Conservation (phyloP, 1,140 invertebrate species). For the Hydropsyche tenuis region DNA sequence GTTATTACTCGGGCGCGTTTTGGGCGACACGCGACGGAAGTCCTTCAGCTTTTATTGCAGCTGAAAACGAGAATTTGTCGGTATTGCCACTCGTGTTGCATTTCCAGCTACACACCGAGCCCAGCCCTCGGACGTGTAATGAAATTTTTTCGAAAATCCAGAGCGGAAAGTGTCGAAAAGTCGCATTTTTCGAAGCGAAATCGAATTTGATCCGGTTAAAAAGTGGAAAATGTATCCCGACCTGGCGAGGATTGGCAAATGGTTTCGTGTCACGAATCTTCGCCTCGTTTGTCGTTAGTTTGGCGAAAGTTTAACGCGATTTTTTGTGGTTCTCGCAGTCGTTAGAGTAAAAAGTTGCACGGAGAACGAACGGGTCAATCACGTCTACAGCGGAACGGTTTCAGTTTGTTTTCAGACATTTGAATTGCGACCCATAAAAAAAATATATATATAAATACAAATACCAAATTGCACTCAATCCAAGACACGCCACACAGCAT, state of each 20-base stretch:
- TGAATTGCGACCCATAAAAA: constrained; percentile 14
- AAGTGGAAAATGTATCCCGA: too few relatives aligned
- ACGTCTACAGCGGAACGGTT: not conserved
- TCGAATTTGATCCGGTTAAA: too few relatives aligned
- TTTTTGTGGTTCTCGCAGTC: not conserved
- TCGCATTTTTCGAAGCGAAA: too few relatives aligned
- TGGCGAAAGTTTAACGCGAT: constrained; percentile 1
- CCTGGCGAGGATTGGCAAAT: not conserved
- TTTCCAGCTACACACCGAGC: too few relatives aligned
- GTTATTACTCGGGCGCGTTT: not conserved
- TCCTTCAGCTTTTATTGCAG: not conserved
- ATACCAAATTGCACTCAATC: not conserved
- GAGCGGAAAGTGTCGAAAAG: too few relatives aligned
- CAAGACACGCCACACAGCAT: constrained; percentile 4
- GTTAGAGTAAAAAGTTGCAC: too few relatives aligned
- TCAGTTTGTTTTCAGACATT: constrained; percentile 4
- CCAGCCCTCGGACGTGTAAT: too few relatives aligned
- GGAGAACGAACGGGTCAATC: not conserved
- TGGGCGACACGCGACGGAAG: not conserved
- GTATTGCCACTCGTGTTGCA: too few relatives aligned
- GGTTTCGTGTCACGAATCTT: constrained; percentile 8
- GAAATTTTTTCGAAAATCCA: too few relatives aligned
- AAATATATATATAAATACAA: not conserved
- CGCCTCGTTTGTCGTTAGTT: not conserved
- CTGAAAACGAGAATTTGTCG: too few relatives aligned